phyloP scores from a whole-genome alignment of 2,113 vertebrate species.

The Daboia siamensis region DNA sequence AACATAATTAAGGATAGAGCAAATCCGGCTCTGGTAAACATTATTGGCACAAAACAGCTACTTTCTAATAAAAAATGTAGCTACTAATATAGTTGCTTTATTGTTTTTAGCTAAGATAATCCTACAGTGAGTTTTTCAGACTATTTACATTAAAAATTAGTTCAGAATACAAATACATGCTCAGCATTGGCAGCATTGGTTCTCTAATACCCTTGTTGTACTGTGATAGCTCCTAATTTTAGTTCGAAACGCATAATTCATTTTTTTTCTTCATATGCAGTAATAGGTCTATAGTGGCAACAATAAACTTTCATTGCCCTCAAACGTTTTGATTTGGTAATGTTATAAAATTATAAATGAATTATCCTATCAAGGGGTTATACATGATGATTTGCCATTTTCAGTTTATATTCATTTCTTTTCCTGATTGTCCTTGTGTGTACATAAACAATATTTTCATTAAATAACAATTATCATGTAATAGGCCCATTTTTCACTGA shows the following conservation, averaged over 20 bases:
- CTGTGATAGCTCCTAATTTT: no score
- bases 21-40: background rate
- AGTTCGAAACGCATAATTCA: no score
- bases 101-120: background rate
- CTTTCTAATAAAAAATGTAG: background rate
- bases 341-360: no score
- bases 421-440: background rate
- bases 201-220: background rate
- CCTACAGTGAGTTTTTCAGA: background rate
- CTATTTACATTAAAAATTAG: background rate
- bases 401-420: background rate
- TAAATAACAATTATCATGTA: background rate
- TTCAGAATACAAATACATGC: background rate
- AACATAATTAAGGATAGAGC: rapidly evolving
- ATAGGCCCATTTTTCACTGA: background rate
- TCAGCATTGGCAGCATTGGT: background rate
- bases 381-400: background rate
- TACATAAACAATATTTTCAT: background rate
- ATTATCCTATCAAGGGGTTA: no score
- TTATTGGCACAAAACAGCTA: background rate
- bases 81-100: background rate
- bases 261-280: no score
- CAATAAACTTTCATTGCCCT: no score
- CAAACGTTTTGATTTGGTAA: no score
- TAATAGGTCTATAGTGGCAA: no score